Percentiles rank a stretch among this genome's conserved stretches.
phyloP scores from a whole-genome alignment of 2,113 vertebrate genomes.

The Ascaphus truei region DNA sequence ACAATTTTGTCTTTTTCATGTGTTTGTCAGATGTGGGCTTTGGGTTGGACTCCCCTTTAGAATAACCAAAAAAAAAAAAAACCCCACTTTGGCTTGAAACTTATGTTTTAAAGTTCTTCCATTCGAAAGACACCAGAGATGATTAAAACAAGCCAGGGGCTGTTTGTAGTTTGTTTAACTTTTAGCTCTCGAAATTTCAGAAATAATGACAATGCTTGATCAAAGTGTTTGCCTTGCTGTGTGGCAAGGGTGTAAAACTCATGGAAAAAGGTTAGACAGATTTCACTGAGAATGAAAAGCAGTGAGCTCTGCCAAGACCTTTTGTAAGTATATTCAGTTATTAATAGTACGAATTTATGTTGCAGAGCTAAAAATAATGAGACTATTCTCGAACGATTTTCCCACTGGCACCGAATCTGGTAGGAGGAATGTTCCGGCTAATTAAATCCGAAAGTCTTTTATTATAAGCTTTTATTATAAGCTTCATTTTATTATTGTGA shows the following conservation, averaged over 20 bases:
- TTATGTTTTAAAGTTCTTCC: background rate
- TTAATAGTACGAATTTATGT: constrained; percentile 8
- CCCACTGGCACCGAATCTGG: constrained; percentile 17
- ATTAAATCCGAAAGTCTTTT: background rate
- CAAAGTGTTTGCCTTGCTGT: no score
- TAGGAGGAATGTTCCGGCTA: background rate
- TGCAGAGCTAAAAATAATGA: constrained; percentile 9
- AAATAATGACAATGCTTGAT: background rate
- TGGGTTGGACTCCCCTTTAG: background rate
- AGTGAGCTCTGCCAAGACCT: background rate
- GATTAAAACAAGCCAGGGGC: background rate
- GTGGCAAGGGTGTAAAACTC: background rate
- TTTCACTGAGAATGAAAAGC: background rate
- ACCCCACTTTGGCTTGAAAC: background rate
- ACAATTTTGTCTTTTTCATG: background rate
- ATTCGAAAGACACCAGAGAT: background rate
- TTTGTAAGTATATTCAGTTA: background rate
- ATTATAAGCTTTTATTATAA: background rate
- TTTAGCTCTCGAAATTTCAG: background rate
- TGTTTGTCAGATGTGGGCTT: background rate
- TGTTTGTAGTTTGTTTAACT: background rate
- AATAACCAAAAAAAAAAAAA: background rate
- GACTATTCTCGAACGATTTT: background rate
- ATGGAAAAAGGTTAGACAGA: background rate
- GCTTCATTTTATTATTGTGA: background rate